These are phyloP conservation scores for Drosophila putrida DNA, from an alignment of 2,888 invertebrate genomes.

Conservation along the genomic window DNA sequence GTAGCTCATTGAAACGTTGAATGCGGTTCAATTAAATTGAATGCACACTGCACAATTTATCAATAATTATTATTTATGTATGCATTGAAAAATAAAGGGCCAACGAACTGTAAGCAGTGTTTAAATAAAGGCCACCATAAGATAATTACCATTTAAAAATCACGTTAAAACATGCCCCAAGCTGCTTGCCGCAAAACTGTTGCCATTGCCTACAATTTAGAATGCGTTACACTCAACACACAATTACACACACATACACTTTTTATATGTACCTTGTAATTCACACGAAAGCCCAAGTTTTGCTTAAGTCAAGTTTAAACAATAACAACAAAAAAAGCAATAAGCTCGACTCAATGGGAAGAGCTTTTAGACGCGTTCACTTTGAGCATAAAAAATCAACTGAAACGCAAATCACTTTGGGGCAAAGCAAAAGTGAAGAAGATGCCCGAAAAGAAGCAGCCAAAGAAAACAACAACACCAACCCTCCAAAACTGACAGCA, in stretches of 20 bases:
- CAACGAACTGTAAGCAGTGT: slow-evolving; percentile 63
- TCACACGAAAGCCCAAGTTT: slow-evolving; percentile 38
- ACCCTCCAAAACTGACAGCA: slow-evolving; percentile 37
- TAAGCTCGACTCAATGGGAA: slow-evolving; percentile 31
- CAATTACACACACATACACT: slow-evolving; percentile 1
- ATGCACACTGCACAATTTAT: slow-evolving; percentile 30
- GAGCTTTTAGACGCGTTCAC: slow-evolving; percentile 63
- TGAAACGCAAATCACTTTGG: slow-evolving; percentile 69
- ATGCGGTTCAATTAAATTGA: slow-evolving; percentile 4
- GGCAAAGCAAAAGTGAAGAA: slow-evolving; percentile 56
- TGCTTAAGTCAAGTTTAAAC: slow-evolving; percentile 35
- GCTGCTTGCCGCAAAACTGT: slow-evolving; percentile 28
- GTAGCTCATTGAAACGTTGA: not conserved
- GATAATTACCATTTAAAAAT: slow-evolving; percentile 60
- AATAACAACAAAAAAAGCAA: slow-evolving; percentile 38
- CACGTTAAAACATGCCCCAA: slow-evolving; percentile 39
- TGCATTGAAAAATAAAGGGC: slow-evolving; percentile 39
- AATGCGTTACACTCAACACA: slow-evolving; percentile 33
- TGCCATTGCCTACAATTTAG: slow-evolving; percentile 44
- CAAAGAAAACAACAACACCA: slow-evolving; percentile 44
- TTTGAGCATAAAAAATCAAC: slow-evolving; percentile 70
- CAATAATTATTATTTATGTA: slow-evolving; percentile 58
- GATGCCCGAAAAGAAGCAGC: slow-evolving; percentile 51
- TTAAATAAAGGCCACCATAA: slow-evolving; percentile 25
- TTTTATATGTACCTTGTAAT: slow-evolving; percentile 14